These are phyloP conservation scores for Podabrus alpinus DNA, from an alignment of 2,888 invertebrate species.

Conservation along the genomic window DNA sequence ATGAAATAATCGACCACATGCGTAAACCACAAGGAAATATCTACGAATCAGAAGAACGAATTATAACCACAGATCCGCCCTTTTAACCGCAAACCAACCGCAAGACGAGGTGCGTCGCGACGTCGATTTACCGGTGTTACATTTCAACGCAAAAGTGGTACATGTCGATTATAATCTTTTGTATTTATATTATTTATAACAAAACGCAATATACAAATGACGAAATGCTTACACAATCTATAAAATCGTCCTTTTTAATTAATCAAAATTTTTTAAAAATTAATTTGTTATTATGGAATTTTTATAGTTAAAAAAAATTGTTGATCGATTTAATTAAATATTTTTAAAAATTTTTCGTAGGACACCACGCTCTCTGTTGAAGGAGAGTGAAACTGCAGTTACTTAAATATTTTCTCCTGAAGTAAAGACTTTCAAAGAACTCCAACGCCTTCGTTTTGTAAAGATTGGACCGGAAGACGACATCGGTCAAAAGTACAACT, in stretches of 20 bases:
- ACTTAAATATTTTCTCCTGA: constrained; percentile 46
- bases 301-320: not conserved
- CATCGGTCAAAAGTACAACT: not conserved
- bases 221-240: not conserved
- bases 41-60: constrained; percentile 64
- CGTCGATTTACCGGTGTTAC: constrained; percentile 49
- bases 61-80: constrained; percentile 68
- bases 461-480: constrained; percentile 11
- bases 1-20: constrained; percentile 57
- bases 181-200: not conserved
- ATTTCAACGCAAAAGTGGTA: constrained; percentile 14
- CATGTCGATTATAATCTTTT: not conserved
- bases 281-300: not conserved
- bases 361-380: constrained; percentile 47
- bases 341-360: constrained; percentile 2
- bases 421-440: constrained; percentile 29
- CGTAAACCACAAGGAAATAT: constrained; percentile 62
- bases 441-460: constrained; percentile 9
- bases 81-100: constrained; percentile 65
- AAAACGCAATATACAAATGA: not conserved
- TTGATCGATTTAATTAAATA: not conserved
- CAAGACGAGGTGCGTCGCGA: constrained; percentile 56
- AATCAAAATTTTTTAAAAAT: not conserved
- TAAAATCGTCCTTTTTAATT: not conserved
- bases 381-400: constrained; percentile 43